A percentile compares a stretch with the other conserved stretches of the same genome.
These are phyloP conservation scores for Brachypodius melanocephalos DNA, from an alignment of 2,113 vertebrate species.

Conservation along the genomic window DNA sequence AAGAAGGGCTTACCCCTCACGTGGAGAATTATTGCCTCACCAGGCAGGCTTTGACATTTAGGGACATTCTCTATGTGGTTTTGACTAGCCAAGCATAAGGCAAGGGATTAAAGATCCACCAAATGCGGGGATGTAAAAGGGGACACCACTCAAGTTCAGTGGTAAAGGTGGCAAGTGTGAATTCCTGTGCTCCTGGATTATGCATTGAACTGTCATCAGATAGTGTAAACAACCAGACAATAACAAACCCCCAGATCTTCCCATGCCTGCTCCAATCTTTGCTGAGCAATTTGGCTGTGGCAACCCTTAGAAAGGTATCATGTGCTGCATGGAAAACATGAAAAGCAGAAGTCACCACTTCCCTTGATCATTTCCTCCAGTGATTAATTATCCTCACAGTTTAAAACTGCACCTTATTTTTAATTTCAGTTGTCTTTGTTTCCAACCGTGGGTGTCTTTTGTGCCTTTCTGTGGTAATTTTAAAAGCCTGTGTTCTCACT, in stretches of 20 bases:
- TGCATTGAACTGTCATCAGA: neutral
- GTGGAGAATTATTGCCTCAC: neutral
- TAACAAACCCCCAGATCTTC: neutral
- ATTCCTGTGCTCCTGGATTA: neutral
- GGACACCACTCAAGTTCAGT: neutral
- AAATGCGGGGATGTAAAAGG: neutral
- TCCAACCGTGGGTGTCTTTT: neutral
- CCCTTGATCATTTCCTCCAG: neutral
- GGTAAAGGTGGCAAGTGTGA: neutral
- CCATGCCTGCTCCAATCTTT: neutral
- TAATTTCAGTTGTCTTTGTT: neutral
- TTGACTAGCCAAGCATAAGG: neutral
- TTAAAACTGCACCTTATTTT: neutral
- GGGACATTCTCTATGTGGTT: neutral
- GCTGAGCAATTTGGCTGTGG: neutral
- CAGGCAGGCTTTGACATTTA: neutral
- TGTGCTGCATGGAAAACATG: neutral
- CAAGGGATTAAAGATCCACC: neutral
- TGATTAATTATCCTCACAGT: neutral
- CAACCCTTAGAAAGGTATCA: neutral
- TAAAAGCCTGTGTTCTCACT: neutral
- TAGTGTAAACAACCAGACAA: neutral
- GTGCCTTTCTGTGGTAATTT: neutral
- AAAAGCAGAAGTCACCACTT: neutral
- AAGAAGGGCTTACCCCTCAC: accelerated